A percentile compares a stretch with the other conserved stretches of the same genome.
phyloP scores from a whole-genome alignment of 2,797 vertebrate genomes.

The Gymnoscopelus microlampas region DNA sequence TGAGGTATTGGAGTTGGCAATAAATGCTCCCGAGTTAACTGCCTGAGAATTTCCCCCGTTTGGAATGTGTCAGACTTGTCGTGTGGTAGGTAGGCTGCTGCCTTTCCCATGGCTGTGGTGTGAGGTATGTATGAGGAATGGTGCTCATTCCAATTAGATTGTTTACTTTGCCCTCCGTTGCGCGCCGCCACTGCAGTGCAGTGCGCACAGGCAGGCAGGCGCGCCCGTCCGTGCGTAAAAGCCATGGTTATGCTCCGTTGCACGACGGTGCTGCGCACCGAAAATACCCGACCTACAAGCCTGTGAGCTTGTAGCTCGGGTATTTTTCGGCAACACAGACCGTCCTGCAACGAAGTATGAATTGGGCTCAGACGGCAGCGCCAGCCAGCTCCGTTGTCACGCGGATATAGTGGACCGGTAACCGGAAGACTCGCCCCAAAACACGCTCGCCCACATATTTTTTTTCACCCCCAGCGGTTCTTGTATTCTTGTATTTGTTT shows the following conservation, averaged over 20 bases:
- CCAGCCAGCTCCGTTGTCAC: constrained; percentile 32
- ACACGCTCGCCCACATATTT: too few species aligned
- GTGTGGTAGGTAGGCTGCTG: constrained; percentile 51
- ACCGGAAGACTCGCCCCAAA: too few species aligned
- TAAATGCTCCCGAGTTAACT: constrained; percentile 70
- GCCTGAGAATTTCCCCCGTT: constrained; percentile 76
- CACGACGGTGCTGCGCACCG: too few species aligned
- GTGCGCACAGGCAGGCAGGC: constrained; percentile 37
- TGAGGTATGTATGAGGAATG: constrained; percentile 80
- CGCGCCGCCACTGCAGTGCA: constrained; percentile 41
- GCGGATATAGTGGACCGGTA: constrained; percentile 4
- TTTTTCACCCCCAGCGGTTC: too few species aligned
- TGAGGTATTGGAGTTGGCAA: constrained; percentile 81
- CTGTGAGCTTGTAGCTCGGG: not conserved
- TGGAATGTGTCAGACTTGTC: constrained; percentile 78
- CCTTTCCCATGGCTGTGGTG: constrained; percentile 80
- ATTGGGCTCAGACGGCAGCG: constrained; percentile 1
- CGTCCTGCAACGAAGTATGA: too few species aligned
- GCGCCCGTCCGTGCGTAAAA: constrained; percentile 69
- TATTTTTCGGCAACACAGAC: too few species aligned
- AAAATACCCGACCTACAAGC: too few species aligned
- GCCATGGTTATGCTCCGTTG: not conserved
- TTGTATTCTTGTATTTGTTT: too few species aligned
- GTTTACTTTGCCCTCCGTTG: constrained; percentile 76
- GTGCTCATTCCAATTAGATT: constrained; percentile 77